Base-by-base conservation (phyloP, 2,113 vertebrate species). In the Sinosuthora webbiana region DNA sequence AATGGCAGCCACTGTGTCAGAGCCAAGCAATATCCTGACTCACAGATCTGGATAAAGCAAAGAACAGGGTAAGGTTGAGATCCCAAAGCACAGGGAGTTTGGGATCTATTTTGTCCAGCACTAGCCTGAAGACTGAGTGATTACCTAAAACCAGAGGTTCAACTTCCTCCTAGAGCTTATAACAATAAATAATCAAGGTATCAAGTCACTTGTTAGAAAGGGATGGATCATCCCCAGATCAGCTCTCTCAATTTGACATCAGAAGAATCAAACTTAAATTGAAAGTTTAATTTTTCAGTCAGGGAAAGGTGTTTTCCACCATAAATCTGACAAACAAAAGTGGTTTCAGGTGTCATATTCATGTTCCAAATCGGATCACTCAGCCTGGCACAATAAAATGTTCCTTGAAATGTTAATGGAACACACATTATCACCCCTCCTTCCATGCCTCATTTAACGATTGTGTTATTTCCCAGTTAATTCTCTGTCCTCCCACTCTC, bases 171-270 rank as follows among this genome's bases (percentile, higher is more conserved):
- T 49, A 4, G 17, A 31, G 37, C 16, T 68, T 47, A 28, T 10
- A 60, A 59, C 65, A 23, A 28, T 24, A 84, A 71, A 68, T n/a
- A 57, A 49, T 6, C 13, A 7, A 56, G 68, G 6, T 39, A 37
- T 44, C 41, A 30, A 73, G 41, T 30, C 16, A 9, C 8, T 42
- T 25, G 11, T 13, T 52, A 42, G 8, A 15, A 85, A 68, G 76
- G 4, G 31, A 42, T 57, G 39, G 19, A 45, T 37, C 15, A 55
- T n/a, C 10, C 5, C n/a, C 25, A 22, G 41, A 49, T 6, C 0
- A 0, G 1, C 7, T 44, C 8, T 39, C 28, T 63, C 41, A 82
- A 16, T 2, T 5, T 73, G 27, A 45, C 7, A 30, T 55, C 22
- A 64, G 75, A 79, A 56, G 14, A 57, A 50, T 73, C 18, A 59